Evolutionary conservation across 2,888 invertebrate genomes (phyloP).

Genomic region (Euclidia mi): DNA sequence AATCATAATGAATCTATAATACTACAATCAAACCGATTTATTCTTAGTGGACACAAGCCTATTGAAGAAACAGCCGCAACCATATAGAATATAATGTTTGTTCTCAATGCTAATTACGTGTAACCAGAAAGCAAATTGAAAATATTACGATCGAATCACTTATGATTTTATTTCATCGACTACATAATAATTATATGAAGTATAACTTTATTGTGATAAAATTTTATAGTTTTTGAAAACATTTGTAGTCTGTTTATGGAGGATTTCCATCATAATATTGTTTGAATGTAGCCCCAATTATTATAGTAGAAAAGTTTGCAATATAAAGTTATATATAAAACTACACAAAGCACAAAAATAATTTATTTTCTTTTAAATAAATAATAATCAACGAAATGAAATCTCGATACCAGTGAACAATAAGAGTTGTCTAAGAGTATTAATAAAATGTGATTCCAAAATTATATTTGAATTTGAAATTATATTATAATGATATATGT

Average conservation of each 20-base stretch:
- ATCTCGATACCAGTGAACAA: neutral
- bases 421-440: neutral
- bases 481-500: slow-evolving; percentile 2
- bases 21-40: too few species aligned
- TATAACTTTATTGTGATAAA: slow-evolving; percentile 51
- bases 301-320: neutral
- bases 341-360: slow-evolving; percentile 8
- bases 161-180: slow-evolving; percentile 33
- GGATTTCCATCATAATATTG: slow-evolving; percentile 35
- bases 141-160: slow-evolving; percentile 40
- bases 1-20: too few species aligned
- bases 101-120: slow-evolving; percentile 29
- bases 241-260: slow-evolving; percentile 33
- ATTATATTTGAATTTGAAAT: neutral
- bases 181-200: slow-evolving; percentile 26
- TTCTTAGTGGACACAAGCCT: neutral
- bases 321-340: too few species aligned
- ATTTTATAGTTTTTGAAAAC: slow-evolving; percentile 43
- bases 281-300: slow-evolving; percentile 45
- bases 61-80: slow-evolving; percentile 5
- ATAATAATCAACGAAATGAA: slow-evolving; percentile 7
- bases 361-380: neutral
- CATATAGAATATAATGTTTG: slow-evolving; percentile 33
- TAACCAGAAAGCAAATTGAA: slow-evolving; percentile 37
- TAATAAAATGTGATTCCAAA: slow-evolving; percentile 4